phyloP scores from a whole-genome alignment of 2,797 vertebrate genomes.

The Danio tinwini region DNA sequence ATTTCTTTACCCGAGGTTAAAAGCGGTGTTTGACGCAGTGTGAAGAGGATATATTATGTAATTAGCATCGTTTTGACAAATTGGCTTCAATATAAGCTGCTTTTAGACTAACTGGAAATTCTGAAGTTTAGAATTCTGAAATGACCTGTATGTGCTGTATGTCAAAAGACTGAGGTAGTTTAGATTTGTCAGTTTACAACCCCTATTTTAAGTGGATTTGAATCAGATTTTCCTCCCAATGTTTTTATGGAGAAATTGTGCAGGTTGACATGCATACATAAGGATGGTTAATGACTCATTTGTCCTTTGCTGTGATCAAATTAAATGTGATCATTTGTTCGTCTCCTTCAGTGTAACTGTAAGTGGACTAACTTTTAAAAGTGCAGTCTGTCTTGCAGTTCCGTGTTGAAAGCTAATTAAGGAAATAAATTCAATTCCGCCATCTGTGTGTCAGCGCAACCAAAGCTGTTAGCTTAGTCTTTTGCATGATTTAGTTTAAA shows the following conservation, averaged over 20 bases:
- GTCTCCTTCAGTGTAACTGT: neutral
- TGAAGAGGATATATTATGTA: no score
- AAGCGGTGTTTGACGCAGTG: no score
- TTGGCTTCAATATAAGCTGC: no score
- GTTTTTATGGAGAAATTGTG: neutral
- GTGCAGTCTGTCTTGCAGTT: neutral
- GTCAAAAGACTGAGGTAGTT: no score
- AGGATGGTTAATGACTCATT: neutral
- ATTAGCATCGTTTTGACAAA: no score
- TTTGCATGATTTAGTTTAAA: slow-evolving; percentile 5
- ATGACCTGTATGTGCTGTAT: no score
- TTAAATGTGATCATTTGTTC: neutral
- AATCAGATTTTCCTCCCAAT: neutral
- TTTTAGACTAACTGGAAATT: no score
- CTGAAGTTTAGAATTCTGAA: no score
- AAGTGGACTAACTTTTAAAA: neutral
- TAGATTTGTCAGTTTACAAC: no score
- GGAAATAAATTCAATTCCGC: neutral
- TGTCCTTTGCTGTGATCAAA: neutral
- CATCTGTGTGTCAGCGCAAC: slow-evolving; percentile 13
- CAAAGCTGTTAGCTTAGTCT: slow-evolving; percentile 1
- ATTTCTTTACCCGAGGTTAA: no score
- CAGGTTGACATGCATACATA: neutral
- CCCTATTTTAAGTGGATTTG: neutral
- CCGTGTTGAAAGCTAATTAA: slow-evolving; percentile 7